These are phyloP conservation scores for Limnephilus marmoratus DNA, from an alignment of 2,888 invertebrate species.

Conservation along the genomic window DNA sequence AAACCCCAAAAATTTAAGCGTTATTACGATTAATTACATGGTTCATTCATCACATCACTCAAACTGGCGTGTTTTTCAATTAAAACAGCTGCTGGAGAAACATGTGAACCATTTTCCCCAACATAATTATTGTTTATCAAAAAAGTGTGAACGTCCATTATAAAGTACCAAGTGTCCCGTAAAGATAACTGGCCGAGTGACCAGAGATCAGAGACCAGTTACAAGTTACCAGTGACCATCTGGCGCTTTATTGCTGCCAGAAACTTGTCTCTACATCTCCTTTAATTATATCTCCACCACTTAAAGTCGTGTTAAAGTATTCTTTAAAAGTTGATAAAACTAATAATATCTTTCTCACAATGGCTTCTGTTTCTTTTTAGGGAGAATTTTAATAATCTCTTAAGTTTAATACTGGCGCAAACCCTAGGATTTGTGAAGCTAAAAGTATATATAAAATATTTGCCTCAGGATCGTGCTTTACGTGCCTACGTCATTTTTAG, in stretches of 20 bases:
- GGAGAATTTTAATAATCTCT: too few species aligned
- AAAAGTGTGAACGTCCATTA: neutral
- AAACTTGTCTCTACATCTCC: neutral
- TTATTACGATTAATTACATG: neutral
- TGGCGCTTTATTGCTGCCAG: neutral
- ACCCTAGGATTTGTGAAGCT: too few species aligned
- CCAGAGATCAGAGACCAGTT: neutral
- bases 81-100: neutral
- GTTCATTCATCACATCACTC: neutral
- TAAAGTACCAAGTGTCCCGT: neutral
- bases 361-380: neutral
- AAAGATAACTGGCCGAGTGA: conserved; percentile 2
- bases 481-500: too few species aligned
- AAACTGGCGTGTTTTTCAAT: neutral
- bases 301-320: neutral
- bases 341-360: neutral
- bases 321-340: neutral
- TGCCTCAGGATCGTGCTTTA: too few species aligned
- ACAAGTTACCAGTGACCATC: neutral
- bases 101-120: neutral
- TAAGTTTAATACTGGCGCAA: too few species aligned
- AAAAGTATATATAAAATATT: too few species aligned
- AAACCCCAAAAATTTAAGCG: neutral
- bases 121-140: neutral
- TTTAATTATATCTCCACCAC: neutral